Percentiles rank a stretch among this genome's conserved stretches.
Evolutionary conservation across 2,113 vertebrate genomes (phyloP).

Genomic region (Cebidichthys violaceus): DNA sequence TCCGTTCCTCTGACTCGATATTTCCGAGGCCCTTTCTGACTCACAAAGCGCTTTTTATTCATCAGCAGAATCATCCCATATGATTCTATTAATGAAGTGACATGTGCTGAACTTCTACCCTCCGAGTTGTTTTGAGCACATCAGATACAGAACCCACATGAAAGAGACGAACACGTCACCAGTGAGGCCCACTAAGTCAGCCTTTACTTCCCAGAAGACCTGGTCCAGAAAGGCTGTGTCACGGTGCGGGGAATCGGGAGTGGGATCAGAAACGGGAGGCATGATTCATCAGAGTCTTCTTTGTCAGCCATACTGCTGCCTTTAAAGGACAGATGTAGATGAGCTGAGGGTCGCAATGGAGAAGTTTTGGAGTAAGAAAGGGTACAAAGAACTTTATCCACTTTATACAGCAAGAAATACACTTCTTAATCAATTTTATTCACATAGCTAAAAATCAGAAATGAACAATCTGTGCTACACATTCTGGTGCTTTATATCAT

Average conservation of each 20-base stretch:
- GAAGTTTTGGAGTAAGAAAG: neutral
- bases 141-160: slow-evolving; percentile 72
- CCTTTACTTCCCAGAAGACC: slow-evolving; percentile 75
- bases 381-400: neutral
- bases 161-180: slow-evolving; percentile 65
- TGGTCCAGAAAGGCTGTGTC: slow-evolving; percentile 69
- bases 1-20: slow-evolving; percentile 29
- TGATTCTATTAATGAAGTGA: slow-evolving; percentile 61
- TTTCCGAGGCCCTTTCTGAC: slow-evolving; percentile 54
- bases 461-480: neutral
- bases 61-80: slow-evolving; percentile 45
- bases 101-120: slow-evolving; percentile 54
- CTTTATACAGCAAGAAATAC: neutral
- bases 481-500: neutral
- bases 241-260: slow-evolving; percentile 61
- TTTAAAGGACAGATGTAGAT: neutral
- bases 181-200: slow-evolving; percentile 49
- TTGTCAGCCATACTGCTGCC: neutral
- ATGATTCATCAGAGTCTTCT: slow-evolving; percentile 15
- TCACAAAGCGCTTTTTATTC: slow-evolving; percentile 53
- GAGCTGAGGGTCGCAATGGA: neutral
- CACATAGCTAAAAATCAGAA: neutral
- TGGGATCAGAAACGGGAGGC: slow-evolving; percentile 23
- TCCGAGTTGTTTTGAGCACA: slow-evolving; percentile 56
- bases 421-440: neutral